Evolutionary conservation across 64 coral and sea anemone genomes (phyloP).

Genomic region (Stichodactyla helianthus): DNA sequence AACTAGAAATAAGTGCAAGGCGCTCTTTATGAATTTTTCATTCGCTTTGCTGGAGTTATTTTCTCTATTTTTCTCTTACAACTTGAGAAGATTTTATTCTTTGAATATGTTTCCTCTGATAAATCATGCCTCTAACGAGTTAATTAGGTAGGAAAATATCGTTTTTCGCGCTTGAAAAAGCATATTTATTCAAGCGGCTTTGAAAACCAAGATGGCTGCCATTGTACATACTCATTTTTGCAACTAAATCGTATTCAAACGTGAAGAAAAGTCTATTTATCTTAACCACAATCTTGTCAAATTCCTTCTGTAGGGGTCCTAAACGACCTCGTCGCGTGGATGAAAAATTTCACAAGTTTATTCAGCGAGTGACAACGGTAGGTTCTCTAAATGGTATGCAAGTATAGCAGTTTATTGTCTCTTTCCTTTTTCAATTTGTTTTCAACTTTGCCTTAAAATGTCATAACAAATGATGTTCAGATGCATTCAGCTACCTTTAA

Average conservation of each 20-base stretch:
- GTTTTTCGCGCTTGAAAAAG: neutral
- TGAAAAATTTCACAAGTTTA: constrained; percentile 78
- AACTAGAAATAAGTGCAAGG: neutral
- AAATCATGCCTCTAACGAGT: neutral
- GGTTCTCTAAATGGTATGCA: constrained; percentile 27
- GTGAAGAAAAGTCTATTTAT: neutral
- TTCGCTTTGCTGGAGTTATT: neutral
- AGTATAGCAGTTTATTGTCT: neutral
- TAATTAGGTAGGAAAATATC: neutral
- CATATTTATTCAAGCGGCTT: neutral
- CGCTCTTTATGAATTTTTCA: constrained; percentile 6
- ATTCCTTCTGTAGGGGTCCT: constrained; percentile 9
- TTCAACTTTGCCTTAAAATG: too few species aligned
- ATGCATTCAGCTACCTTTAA: too few species aligned
- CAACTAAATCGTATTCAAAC: neutral
- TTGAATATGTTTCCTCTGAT: neutral
- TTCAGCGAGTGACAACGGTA: constrained; percentile 83
- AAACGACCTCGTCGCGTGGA: constrained; percentile 39
- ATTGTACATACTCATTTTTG: neutral
- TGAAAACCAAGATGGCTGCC: neutral
- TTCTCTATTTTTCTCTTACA: neutral
- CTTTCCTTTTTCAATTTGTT: neutral
- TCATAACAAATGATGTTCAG: too few species aligned
- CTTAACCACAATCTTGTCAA: neutral
- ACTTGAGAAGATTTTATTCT: neutral